Conservation (phyloP, 2,797 vertebrate species). For the Sebastolobus alascanus region DNA sequence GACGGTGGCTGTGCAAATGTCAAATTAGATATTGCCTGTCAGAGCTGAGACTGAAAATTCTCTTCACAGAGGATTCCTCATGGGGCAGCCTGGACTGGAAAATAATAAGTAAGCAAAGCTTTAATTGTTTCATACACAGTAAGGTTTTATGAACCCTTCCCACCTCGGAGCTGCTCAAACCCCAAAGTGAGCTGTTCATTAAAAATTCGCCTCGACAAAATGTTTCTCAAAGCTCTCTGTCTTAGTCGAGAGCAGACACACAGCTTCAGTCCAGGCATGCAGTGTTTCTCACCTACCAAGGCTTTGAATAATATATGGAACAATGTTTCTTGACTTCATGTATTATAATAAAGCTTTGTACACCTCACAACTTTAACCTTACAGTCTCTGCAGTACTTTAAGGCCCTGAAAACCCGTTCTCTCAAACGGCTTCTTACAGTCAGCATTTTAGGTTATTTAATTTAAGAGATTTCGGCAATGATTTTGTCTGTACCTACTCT, state of each 20-base stretch:
- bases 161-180: constrained; percentile 24
- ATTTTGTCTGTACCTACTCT: background rate
- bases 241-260: constrained; percentile 27
- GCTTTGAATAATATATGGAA: constrained; percentile 40
- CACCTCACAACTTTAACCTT: background rate
- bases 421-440: background rate
- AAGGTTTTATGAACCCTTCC: constrained; percentile 46
- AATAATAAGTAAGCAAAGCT: constrained; percentile 45
- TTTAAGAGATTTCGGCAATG: background rate
- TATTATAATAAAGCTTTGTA: constrained; percentile 31
- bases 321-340: constrained; percentile 21
- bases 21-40: constrained; percentile 45
- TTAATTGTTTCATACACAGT: constrained; percentile 48
- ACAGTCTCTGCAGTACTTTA: constrained; percentile 4
- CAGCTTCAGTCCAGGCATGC: constrained; percentile 9
- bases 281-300: constrained; percentile 13
- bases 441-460: background rate
- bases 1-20: constrained; percentile 46
- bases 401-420: background rate
- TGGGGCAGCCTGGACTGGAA: constrained; percentile 26
- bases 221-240: constrained; percentile 22
- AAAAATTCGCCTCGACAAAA: constrained; percentile 43
- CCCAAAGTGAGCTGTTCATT: constrained; percentile 47
- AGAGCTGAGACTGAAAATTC: constrained; percentile 16
- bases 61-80: constrained; percentile 31